Evolutionary conservation across 2,113 vertebrate species (phyloP).

Genomic region (Eurypyga helias): DNA sequence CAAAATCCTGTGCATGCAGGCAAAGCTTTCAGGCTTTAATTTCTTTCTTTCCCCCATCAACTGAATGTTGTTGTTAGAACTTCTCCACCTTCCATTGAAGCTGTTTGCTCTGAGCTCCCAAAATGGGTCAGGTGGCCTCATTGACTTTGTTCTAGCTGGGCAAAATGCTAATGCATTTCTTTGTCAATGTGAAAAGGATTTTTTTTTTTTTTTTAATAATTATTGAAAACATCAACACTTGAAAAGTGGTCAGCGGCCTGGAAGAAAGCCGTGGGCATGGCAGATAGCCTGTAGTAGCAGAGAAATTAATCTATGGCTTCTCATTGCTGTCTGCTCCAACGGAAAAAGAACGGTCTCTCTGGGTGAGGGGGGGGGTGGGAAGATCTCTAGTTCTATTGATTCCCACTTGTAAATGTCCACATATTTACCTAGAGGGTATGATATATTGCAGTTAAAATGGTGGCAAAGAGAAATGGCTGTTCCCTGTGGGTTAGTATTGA

Average conservation of each 20-base stretch:
- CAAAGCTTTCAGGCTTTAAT: not conserved
- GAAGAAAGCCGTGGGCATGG: not conserved
- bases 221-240: not conserved
- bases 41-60: not conserved
- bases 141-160: not conserved
- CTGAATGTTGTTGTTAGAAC: not conserved
- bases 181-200: not conserved
- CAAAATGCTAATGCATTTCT: not conserved
- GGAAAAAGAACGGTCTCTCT: not conserved
- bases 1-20: not conserved
- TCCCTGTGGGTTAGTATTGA: conserved; percentile 58
- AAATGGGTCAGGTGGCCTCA: not conserved
- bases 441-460: conserved; percentile 58
- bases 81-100: not conserved
- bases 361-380: not conserved
- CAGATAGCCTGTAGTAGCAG: not conserved
- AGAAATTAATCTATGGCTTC: not conserved
- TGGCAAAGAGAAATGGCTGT: conserved; percentile 48
- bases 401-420: conserved; percentile 59
- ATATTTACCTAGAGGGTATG: conserved; percentile 46
- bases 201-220: not conserved
- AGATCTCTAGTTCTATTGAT: conserved; percentile 29
- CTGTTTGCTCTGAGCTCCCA: not conserved
- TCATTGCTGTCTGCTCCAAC: not conserved
- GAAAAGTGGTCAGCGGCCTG: not conserved